Base-by-base conservation (phyloP, 1,140 invertebrate genomes). In the Euura saliciscinereae region DNA sequence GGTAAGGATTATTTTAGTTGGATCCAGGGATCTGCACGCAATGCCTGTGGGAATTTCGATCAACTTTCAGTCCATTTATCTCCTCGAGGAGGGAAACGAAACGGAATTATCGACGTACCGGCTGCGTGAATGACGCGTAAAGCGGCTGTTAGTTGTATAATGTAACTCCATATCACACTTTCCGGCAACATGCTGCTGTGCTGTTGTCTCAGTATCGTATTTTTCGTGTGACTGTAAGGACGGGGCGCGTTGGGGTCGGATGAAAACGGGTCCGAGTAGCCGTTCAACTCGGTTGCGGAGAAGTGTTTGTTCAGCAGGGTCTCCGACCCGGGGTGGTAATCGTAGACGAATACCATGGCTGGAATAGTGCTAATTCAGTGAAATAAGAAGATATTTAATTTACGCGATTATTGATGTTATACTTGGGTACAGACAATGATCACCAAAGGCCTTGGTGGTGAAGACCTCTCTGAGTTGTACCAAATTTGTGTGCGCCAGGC, bases 331-430 rank as follows among this genome's bases (percentile, higher is more conserved):
- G 98, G 94, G 89, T 97, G 95, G 85, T 96, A 99, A 83, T 99
- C 97, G 86, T 98, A 99, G 68, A 98, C 96, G 89, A 99, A 96
- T 77, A 99, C 91, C 88, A 99, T 93, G 69, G 98, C 97, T 98
- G 86, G 46, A 90, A 91, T 80, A 75, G 78, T 72, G 70, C 67
- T 51, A 51, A 73, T 71, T 73, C 6, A 75, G 43, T 78, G 43
- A 72, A 73, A 68, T 66, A 73, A 46, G 65, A 67, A 42, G 43
- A 65, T 6, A 43, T 68, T 65, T 44, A n/a, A 71, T 8, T 11
- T 7, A 65, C 6, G 66, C 13, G 72, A 8, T 45, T 51, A 70
- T 2, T 28, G 44, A 67, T 8, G 42, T 11, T n/a, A 69, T 43
- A 45, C 44, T 69, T 13, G 4, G 45, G 43, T 80, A 92, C 94